A percentile compares a stretch with the other conserved stretches of the same genome.
phyloP scores from a whole-genome alignment of 2,888 invertebrate species.

The Latrodectus elegans region DNA sequence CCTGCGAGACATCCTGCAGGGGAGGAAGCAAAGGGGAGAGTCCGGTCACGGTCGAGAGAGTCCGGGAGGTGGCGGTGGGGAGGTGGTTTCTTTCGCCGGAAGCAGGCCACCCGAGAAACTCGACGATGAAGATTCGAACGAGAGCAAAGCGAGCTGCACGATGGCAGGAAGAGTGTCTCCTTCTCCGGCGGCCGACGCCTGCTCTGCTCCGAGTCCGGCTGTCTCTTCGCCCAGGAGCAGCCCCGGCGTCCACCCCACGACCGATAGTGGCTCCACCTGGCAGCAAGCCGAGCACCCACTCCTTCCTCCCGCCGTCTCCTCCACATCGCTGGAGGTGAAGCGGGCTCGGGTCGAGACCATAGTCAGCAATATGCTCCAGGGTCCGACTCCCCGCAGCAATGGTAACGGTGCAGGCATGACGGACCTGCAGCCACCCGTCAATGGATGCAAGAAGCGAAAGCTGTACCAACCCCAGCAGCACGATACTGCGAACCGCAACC shows the following conservation, averaged over 20 bases:
- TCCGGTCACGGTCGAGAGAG: slow-evolving; percentile 59
- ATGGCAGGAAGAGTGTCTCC: slow-evolving; percentile 27
- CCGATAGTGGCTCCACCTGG: slow-evolving; percentile 1
- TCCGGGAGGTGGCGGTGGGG: slow-evolving; percentile 23
- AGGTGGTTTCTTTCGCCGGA: slow-evolving; percentile 24
- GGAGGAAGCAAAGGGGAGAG: slow-evolving; percentile 79
- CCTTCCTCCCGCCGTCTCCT: not conserved
- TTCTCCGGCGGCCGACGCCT: slow-evolving; percentile 28
- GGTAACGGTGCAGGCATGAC: slow-evolving; percentile 48
- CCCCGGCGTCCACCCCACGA: not conserved
- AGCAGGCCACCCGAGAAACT: slow-evolving; percentile 29
- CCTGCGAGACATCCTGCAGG: slow-evolving; percentile 88
- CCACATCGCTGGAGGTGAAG: slow-evolving; percentile 81
- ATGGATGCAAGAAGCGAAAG: slow-evolving; percentile 96
- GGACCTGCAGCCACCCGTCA: slow-evolving; percentile 82
- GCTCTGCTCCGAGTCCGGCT: slow-evolving; percentile 39
- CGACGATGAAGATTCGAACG: slow-evolving; percentile 60
- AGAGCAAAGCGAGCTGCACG: slow-evolving; percentile 53
- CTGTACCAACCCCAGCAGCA: slow-evolving; percentile 96
- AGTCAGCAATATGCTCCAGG: slow-evolving; percentile 86
- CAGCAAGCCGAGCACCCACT: not conserved
- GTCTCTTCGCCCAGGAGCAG: slow-evolving; percentile 46
- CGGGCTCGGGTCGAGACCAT: slow-evolving; percentile 96
- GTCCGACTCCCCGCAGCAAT: slow-evolving; percentile 60
- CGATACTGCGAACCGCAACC: slow-evolving; percentile 70